Evolutionary conservation across 1,140 invertebrate genomes (phyloP).

Genomic region (Oryctes rhinoceros): DNA sequence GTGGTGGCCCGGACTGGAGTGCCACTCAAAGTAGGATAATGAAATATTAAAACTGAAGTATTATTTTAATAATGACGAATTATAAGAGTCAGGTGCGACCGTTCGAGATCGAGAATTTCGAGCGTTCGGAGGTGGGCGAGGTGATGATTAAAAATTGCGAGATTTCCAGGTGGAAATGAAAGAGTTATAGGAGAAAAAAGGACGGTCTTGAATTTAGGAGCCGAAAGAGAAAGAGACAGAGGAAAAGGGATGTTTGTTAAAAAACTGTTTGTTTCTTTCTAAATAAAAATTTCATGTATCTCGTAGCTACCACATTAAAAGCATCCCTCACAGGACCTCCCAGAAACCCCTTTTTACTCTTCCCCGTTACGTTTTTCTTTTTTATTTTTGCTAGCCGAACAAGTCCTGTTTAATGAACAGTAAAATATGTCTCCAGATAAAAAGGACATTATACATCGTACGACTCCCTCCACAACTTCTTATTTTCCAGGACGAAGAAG

Average conservation of each 20-base stretch:
- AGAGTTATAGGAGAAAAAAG: background rate
- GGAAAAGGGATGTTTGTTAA: background rate
- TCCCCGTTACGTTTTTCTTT: no score
- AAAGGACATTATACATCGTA: background rate
- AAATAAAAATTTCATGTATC: no score
- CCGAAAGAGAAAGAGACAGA: no score
- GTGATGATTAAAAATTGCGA: constrained; percentile 29
- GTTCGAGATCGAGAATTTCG: constrained; percentile 43
- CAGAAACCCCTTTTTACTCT: no score
- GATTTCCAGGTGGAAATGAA: background rate
- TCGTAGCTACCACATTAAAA: no score
- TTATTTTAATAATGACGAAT: constrained; percentile 61
- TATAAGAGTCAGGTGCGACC: constrained; percentile 56
- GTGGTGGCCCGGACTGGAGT: background rate
- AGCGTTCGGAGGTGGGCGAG: background rate
- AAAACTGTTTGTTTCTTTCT: no score
- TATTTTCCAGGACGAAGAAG: background rate
- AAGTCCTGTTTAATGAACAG: background rate
- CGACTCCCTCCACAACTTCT: background rate
- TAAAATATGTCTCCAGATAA: background rate
- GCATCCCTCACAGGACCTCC: no score
- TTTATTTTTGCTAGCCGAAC: background rate
- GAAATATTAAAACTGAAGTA: constrained; percentile 61
- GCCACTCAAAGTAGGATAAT: constrained; percentile 48
- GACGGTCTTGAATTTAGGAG: background rate